Percentiles rank a stretch among this genome's conserved stretches.
These are phyloP conservation scores for Spinus pinus DNA, from an alignment of 2,797 vertebrate genomes.

Conservation along the genomic window DNA sequence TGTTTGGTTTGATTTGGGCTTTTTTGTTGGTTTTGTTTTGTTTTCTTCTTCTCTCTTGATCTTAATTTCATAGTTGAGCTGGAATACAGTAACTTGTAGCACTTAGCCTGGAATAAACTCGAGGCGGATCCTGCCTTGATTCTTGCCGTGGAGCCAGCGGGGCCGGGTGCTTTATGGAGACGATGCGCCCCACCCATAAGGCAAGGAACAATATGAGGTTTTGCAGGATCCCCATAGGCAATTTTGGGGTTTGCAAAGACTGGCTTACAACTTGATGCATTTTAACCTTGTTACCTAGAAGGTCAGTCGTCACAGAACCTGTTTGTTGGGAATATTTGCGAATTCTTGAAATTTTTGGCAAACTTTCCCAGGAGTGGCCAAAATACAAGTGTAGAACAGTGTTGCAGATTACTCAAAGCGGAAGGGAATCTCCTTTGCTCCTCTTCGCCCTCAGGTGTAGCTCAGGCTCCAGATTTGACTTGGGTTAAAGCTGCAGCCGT, in stretches of 20 bases:
- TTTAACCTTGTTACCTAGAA: neutral
- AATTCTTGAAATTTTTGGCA: constrained; percentile 43
- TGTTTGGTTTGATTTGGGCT: neutral
- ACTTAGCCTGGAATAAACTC: neutral
- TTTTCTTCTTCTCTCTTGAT: neutral
- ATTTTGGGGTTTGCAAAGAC: neutral
- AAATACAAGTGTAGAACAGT: neutral
- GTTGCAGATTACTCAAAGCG: neutral
- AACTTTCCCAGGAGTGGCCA: neutral
- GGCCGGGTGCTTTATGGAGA: neutral
- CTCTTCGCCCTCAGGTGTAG: neutral
- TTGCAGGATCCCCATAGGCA: neutral
- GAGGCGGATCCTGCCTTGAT: neutral
- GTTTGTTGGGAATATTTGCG: constrained; percentile 14
- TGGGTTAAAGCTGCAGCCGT: neutral
- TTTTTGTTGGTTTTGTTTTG: neutral
- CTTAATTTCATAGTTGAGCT: neutral
- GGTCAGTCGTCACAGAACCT: constrained; percentile 22
- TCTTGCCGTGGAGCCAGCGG: neutral
- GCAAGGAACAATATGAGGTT: neutral
- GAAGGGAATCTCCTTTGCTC: neutral
- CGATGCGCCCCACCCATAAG: neutral
- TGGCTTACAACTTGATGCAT: neutral
- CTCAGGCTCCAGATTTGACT: neutral
- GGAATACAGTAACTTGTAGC: neutral